Evolutionary conservation across 1,140 invertebrate genomes (phyloP), one percentile per base, ranked within the genome.

Genomic region (Cardiocondyla obscurior): DNA sequence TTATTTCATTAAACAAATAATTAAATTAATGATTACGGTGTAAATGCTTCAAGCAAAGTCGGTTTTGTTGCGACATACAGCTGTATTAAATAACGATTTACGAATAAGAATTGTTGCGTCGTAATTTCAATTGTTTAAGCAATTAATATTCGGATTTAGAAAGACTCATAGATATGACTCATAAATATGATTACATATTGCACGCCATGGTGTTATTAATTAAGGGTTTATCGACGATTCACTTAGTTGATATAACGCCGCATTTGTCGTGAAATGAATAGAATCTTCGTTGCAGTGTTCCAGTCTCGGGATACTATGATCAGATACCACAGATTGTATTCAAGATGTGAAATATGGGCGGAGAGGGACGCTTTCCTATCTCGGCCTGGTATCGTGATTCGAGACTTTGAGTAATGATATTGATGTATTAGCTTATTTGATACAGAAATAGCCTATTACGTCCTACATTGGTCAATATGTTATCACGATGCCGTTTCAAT

Each of bases 371-470:
- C 51, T 85, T 51, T 83, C 69, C 82, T 86, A 83, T 77, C 85
- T 39, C 30, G 28, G 53, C 46, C 36, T 60, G 44, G 28, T 70
- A 79, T 73, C 49, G 14, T 65, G 81, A 36, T 73, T 58, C 44
- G 46, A 82, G 55, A 83, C 81, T 55, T 67, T 79, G 85, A 86
- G 85, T 83, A 86, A 86, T 86, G 81, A 86, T 79, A 83, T 83
- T 70, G 72, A 73, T 55, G 73, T 60, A 79, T 70, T 74, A 73
- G 85, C 85, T 83, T 87, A 87, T 87, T 87, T 87, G 85, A 79
- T 79, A 83, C 76, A 74, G 85, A 86, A 83, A 87, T 83, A 86
- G 81, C 81, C 85, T 86, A 67, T 87, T 83, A 83, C 58, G 79
- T 87, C 55, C 67, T 8, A 62, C 55, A 81, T 87, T 79, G 72